Percentiles rank a stretch among this genome's conserved stretches.
phyloP scores from a whole-genome alignment of 30 jellyfish, hydroid and myxozoan genomes.

The Hydra vulgaris region DNA sequence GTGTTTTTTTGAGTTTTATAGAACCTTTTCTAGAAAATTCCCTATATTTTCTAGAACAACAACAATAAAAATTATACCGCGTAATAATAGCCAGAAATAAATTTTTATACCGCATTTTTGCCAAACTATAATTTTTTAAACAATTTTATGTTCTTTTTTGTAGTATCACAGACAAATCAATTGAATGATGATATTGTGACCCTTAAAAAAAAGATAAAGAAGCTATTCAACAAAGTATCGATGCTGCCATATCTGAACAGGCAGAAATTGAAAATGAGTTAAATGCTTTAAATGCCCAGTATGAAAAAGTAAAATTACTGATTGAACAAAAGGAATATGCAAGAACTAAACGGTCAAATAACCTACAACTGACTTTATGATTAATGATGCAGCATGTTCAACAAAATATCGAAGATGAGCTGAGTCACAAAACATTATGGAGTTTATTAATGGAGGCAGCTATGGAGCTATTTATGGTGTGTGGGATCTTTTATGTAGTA shows the following conservation, averaged over 20 bases:
- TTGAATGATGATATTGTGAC: neutral
- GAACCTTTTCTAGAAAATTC: no score
- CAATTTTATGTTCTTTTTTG: no score
- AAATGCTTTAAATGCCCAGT: conserved; percentile 2
- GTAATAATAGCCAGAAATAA: neutral
- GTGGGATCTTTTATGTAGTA: conserved; percentile 9
- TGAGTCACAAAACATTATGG: conserved; percentile 11
- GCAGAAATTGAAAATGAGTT: neutral
- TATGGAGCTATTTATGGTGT: conserved; percentile 18
- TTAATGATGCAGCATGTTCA: conserved; percentile 20
- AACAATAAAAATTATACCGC: no score
- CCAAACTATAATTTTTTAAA: no score
- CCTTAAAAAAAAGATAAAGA: neutral
- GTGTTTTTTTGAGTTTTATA: no score
- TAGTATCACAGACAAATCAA: neutral
- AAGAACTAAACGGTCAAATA: neutral
- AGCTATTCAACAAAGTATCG: neutral
- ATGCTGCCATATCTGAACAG: neutral
- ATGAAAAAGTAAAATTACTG: conserved; percentile 19
- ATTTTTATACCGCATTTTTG: neutral
- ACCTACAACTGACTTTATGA: conserved; percentile 10
- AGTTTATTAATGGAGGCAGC: conserved; percentile 4
- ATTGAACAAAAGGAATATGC: conserved; percentile 17
- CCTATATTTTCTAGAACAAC: no score
- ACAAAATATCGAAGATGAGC: conserved; percentile 11